Evolutionary conservation across 2,797 vertebrate genomes (phyloP).

Genomic region (Melopsittacus undulatus): DNA sequence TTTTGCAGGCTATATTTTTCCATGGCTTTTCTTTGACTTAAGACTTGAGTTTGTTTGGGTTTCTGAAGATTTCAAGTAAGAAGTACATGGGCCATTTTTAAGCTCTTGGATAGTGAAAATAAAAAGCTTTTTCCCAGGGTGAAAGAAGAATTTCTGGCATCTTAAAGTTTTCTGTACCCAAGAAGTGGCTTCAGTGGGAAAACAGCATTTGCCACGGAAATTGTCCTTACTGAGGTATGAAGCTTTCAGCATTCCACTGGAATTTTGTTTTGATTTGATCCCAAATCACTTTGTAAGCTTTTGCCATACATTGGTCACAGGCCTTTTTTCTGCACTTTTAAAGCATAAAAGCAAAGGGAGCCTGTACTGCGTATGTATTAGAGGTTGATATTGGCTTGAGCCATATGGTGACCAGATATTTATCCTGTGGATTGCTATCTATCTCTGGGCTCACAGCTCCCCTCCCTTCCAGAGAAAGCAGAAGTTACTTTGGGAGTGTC

Average conservation of each 20-base stretch:
- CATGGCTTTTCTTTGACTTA: neutral
- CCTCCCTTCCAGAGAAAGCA: neutral
- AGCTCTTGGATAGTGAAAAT: neutral
- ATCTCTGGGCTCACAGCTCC: neutral
- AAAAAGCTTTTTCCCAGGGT: constrained; percentile 48
- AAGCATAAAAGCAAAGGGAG: constrained; percentile 13
- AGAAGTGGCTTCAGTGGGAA: constrained; percentile 30
- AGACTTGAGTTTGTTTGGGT: neutral
- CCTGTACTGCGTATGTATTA: neutral
- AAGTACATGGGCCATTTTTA: constrained; percentile 18
- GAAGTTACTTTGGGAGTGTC: neutral
- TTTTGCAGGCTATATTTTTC: neutral
- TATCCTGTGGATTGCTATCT: neutral
- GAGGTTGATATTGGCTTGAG: neutral
- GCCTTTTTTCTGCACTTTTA: neutral
- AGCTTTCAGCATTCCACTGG: constrained; percentile 22
- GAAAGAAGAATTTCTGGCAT: constrained; percentile 55
- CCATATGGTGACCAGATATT: constrained; percentile 22
- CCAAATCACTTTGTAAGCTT: neutral
- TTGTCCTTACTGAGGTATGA: constrained; percentile 17
- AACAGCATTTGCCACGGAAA: constrained; percentile 12
- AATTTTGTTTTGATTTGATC: constrained; percentile 45
- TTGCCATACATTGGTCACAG: neutral
- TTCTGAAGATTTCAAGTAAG: neutral
- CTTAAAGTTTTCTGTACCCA: constrained; percentile 34